Conservation (phyloP, 2,113 vertebrate genomes). For the Laticauda laticaudata region DNA sequence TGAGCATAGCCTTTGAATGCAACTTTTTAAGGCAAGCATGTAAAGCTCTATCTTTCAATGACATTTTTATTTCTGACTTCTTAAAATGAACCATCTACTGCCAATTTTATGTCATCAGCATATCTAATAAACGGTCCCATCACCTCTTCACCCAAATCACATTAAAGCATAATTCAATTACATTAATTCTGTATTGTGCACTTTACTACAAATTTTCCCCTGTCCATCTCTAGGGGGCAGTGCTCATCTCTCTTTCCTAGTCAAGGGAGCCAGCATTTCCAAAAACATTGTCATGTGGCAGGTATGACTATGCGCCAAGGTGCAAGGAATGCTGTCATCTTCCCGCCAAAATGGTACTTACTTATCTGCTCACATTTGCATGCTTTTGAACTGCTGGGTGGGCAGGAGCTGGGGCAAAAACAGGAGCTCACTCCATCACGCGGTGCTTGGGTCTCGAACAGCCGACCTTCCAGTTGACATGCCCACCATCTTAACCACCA, state of each 20-base stretch:
- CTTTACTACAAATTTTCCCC: not conserved
- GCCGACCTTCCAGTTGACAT: not conserved
- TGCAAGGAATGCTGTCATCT: not conserved
- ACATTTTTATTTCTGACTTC: not conserved
- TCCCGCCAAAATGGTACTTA: not conserved
- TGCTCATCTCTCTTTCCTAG: no score
- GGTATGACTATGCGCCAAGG: not conserved
- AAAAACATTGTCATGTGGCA: not conserved
- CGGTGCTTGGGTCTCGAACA: not conserved
- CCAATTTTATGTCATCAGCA: not conserved
- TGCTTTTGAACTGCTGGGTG: not conserved
- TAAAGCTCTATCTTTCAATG: not conserved
- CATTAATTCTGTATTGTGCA: not conserved
- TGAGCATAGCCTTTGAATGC: not conserved
- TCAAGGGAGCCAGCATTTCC: not conserved
- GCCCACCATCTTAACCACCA: not conserved
- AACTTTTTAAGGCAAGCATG: not conserved
- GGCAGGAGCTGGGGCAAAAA: not conserved
- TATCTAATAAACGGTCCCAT: not conserved
- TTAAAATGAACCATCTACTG: not conserved
- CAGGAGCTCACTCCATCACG: not conserved
- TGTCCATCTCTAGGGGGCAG: not conserved
- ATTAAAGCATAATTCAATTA: not conserved
- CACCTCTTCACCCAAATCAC: not conserved
- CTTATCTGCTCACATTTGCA: not conserved